phyloP scores from a whole-genome alignment of 2,113 vertebrate species.

The Podarcis raffonei region DNA sequence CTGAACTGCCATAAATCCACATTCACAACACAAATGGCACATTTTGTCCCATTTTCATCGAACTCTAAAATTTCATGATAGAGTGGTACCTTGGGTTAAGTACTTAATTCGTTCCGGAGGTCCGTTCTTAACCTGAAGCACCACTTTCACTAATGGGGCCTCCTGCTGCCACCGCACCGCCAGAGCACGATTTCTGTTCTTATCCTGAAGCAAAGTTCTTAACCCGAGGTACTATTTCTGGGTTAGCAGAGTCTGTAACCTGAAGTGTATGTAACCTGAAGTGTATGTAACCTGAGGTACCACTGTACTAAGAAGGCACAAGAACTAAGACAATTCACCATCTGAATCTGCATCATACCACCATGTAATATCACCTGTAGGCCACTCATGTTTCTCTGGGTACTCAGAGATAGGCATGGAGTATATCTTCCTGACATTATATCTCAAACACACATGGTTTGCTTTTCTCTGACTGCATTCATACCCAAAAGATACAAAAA shows the following conservation, averaged over 20 bases:
- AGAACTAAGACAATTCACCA: conserved; percentile 50
- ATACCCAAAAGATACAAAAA: conserved; percentile 28
- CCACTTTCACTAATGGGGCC: no score
- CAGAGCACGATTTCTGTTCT: no score
- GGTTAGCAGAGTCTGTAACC: no score
- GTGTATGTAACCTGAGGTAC: no score
- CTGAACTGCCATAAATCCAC: conserved; percentile 40
- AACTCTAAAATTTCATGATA: conserved; percentile 56
- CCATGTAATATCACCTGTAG: conserved; percentile 27
- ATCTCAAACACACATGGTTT: conserved; percentile 47
- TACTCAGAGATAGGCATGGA: conserved; percentile 37
- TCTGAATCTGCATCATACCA: conserved; percentile 44
- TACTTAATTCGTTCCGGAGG: no score
- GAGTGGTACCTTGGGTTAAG: no score
- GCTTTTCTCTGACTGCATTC: conserved; percentile 45
- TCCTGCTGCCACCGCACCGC: no score
- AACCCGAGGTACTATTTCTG: no score
- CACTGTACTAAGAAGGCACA: conserved; percentile 47
- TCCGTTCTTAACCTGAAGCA: no score
- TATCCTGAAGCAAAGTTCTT: no score
- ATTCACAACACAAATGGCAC: conserved; percentile 36
- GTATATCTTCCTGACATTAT: conserved; percentile 18
- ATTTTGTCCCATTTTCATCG: conserved; percentile 35
- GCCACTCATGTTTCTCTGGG: conserved; percentile 41
- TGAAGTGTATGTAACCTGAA: no score